Evolutionary conservation across 2,113 vertebrate genomes (phyloP).

Genomic region (Apus apus): DNA sequence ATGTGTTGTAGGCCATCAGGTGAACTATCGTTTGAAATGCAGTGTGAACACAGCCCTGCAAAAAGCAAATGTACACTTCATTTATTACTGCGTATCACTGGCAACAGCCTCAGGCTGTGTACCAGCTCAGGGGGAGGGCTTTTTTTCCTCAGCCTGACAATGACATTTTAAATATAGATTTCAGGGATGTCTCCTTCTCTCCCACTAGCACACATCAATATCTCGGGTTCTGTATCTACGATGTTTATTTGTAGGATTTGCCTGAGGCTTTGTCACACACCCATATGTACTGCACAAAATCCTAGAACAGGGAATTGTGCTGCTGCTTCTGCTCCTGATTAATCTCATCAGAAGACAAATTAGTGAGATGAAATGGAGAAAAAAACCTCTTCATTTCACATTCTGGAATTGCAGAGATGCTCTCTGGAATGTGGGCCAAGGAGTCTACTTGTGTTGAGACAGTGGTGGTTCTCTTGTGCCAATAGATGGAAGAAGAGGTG

Average conservation of each 20-base stretch:
- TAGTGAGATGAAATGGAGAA: neutral
- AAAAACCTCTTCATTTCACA: neutral
- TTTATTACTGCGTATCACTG: neutral
- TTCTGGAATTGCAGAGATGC: neutral
- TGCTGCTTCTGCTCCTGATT: neutral
- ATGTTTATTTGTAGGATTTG: neutral
- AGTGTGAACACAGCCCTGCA: neutral
- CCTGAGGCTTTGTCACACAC: neutral
- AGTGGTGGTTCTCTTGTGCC: neutral
- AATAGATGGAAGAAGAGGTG: neutral
- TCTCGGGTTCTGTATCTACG: neutral
- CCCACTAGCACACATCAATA: neutral
- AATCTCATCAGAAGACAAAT: neutral
- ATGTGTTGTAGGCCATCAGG: rapidly evolving
- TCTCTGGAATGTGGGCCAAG: neutral
- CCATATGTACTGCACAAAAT: neutral
- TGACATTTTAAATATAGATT: neutral
- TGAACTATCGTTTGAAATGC: neutral
- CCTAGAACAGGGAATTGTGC: neutral
- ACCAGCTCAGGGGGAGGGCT: neutral
- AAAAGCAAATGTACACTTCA: neutral
- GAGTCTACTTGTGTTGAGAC: neutral
- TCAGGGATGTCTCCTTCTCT: neutral
- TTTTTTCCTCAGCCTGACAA: neutral
- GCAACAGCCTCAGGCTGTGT: neutral